These are phyloP conservation scores for Tyrophagus putrescentiae DNA, from an alignment of 1,140 invertebrate species.

Conservation along the genomic window DNA sequence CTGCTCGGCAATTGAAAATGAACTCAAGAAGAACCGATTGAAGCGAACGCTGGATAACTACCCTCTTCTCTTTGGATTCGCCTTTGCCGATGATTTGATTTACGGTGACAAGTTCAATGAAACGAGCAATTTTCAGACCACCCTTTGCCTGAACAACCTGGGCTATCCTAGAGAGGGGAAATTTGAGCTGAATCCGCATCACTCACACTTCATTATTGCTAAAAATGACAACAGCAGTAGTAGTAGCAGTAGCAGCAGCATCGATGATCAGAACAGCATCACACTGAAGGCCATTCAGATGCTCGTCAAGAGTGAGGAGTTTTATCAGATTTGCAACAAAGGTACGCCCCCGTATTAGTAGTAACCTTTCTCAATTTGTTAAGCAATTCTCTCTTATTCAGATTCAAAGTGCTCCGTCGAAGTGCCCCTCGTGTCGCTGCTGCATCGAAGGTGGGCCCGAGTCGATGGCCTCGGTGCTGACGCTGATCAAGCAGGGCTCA, in stretches of 20 bases:
- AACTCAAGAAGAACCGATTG: conserved; percentile 27
- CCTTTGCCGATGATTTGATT: conserved; percentile 22
- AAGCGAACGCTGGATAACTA: conserved; percentile 21
- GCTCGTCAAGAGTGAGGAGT: not conserved
- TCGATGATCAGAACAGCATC: conserved; percentile 27
- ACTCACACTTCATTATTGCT: conserved; percentile 28
- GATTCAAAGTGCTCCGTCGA: conserved; percentile 16
- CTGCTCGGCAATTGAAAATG: conserved; percentile 33
- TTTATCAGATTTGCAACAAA: not conserved
- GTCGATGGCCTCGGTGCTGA: conserved; percentile 32
- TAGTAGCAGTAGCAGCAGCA: conserved; percentile 26
- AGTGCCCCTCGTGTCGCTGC: conserved; percentile 35
- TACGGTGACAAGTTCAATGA: conserved; percentile 20
- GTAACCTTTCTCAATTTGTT: not conserved
- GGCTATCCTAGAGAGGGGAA: conserved; percentile 26
- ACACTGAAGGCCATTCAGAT: conserved; percentile 24
- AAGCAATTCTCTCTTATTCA: not conserved
- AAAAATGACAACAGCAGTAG: conserved; percentile 26
- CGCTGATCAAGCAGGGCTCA: conserved; percentile 34
- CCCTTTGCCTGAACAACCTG: conserved; percentile 27
- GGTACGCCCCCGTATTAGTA: not conserved
- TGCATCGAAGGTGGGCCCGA: conserved; percentile 35
- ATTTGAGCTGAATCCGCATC: conserved; percentile 29
- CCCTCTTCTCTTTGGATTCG: conserved; percentile 23
- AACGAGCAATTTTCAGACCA: not conserved